Conservation (phyloP, 2,113 vertebrate species). For the Oncorhynchus keta region DNA sequence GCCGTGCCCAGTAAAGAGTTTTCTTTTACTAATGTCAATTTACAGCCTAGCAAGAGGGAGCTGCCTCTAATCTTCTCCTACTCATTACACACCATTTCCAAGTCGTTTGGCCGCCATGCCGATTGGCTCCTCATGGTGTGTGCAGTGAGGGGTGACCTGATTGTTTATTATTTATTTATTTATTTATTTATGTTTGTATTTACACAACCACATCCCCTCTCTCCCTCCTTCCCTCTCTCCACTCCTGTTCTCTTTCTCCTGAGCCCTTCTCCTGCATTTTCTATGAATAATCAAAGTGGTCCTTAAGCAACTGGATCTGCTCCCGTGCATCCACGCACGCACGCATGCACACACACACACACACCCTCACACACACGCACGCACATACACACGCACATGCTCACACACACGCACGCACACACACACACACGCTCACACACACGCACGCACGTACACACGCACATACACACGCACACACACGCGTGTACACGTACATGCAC, state of each 20-base stretch:
- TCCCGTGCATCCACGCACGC: slow-evolving; percentile 34
- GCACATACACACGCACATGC: fast-evolving
- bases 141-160: slow-evolving; percentile 90
- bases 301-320: slow-evolving; percentile 53
- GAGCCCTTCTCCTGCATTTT: slow-evolving; percentile 50
- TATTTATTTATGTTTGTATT: slow-evolving; percentile 61
- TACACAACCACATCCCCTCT: slow-evolving; percentile 33
- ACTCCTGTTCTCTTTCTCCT: slow-evolving; percentile 39
- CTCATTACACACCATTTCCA: slow-evolving; percentile 99
- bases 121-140: slow-evolving; percentile 90
- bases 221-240: slow-evolving; percentile 42
- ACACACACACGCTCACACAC: slow-evolving; percentile 14
- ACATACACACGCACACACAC: too few species aligned
- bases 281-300: slow-evolving; percentile 70
- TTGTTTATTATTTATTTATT: slow-evolving; percentile 92
- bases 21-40: slow-evolving; percentile 94
- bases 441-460: background rate
- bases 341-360: slow-evolving; percentile 12
- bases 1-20: slow-evolving; percentile 82
- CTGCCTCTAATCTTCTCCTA: slow-evolving; percentile 98
- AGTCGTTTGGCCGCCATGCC: slow-evolving; percentile 89
- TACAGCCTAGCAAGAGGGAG: slow-evolving; percentile 87
- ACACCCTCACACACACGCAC: slow-evolving; percentile 3
- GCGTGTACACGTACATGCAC: background rate
- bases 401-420: background rate